Conservation (phyloP, 1,140 invertebrate genomes). For the Drosophila arizonae region DNA sequence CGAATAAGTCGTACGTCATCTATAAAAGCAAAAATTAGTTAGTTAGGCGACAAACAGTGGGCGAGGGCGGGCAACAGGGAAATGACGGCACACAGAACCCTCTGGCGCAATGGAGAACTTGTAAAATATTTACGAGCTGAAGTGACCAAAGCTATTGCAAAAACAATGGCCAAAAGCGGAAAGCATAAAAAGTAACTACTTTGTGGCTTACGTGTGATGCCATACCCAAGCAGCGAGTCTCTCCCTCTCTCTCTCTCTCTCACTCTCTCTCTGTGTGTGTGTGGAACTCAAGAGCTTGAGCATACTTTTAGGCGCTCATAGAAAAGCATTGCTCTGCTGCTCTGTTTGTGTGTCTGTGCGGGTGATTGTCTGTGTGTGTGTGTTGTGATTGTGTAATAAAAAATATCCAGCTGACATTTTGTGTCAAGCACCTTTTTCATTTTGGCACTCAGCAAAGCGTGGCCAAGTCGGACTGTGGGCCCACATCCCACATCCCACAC, state of each 20-base stretch:
- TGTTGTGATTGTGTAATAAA: constrained; percentile 80
- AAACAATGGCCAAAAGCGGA: constrained; percentile 53
- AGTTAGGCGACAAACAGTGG: constrained; percentile 16
- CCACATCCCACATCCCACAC: constrained; percentile 1
- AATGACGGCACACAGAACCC: not conserved
- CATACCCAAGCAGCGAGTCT: constrained; percentile 3
- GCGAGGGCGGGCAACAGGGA: not conserved
- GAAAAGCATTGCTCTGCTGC: constrained; percentile 24
- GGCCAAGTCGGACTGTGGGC: constrained; percentile 46
- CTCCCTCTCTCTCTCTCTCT: not conserved
- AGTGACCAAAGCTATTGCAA: constrained; percentile 53
- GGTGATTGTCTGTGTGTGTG: constrained; percentile 25
- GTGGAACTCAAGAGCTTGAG: constrained; percentile 33
- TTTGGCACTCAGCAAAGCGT: constrained; percentile 68
- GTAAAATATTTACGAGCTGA: constrained; percentile 78
- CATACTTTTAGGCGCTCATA: constrained; percentile 45
- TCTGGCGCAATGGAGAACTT: constrained; percentile 46
- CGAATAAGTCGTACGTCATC: constrained; percentile 64
- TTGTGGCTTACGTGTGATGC: constrained; percentile 75
- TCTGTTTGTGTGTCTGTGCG: constrained; percentile 11
- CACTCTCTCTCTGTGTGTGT: constrained; percentile 12
- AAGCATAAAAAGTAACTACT: constrained; percentile 78
- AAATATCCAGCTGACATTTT: constrained; percentile 82
- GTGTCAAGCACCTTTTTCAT: constrained; percentile 82
- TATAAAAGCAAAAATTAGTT: constrained; percentile 69